Conservation (phyloP, 2,888 invertebrate genomes). For the Euplexia lucipara region DNA sequence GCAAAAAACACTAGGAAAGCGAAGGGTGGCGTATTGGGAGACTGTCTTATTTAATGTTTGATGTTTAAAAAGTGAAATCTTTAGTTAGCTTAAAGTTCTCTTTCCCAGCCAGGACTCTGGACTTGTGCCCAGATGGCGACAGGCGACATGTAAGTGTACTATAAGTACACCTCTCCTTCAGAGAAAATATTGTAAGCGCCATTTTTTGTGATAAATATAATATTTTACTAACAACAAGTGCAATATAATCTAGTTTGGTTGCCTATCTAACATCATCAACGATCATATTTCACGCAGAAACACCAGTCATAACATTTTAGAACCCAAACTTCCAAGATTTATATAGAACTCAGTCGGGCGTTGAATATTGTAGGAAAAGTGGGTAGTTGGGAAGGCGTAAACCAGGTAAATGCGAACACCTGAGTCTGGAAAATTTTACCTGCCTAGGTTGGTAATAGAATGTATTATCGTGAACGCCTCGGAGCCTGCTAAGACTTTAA, state of each 20-base stretch:
- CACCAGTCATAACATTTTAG: conserved; percentile 37
- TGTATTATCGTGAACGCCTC: conserved; percentile 61
- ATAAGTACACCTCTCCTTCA: too few species aligned
- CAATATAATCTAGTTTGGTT: conserved; percentile 29
- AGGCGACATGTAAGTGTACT: too few species aligned
- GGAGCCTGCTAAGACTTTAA: conserved; percentile 63
- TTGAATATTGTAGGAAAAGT: conserved; percentile 54
- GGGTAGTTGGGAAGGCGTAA: conserved; percentile 41
- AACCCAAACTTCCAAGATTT: conserved; percentile 48
- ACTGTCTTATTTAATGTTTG: too few species aligned
- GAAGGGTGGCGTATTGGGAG: too few species aligned
- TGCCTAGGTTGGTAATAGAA: conserved; percentile 61
- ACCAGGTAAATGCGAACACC: conserved; percentile 45
- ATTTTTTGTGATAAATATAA: neutral
- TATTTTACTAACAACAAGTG: conserved; percentile 4
- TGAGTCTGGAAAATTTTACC: conserved; percentile 53
- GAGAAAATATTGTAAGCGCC: too few species aligned
- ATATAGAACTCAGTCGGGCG: conserved; percentile 41
- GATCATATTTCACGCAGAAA: conserved; percentile 39
- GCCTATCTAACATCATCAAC: conserved; percentile 11
- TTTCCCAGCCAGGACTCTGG: too few species aligned
- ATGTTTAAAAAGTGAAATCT: too few species aligned
- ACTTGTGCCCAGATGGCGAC: too few species aligned
- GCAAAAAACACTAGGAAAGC: too few species aligned
- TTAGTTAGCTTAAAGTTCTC: too few species aligned